phyloP scores from a whole-genome alignment of 2,797 vertebrate species.

The Sebastiscus albofasciatus region DNA sequence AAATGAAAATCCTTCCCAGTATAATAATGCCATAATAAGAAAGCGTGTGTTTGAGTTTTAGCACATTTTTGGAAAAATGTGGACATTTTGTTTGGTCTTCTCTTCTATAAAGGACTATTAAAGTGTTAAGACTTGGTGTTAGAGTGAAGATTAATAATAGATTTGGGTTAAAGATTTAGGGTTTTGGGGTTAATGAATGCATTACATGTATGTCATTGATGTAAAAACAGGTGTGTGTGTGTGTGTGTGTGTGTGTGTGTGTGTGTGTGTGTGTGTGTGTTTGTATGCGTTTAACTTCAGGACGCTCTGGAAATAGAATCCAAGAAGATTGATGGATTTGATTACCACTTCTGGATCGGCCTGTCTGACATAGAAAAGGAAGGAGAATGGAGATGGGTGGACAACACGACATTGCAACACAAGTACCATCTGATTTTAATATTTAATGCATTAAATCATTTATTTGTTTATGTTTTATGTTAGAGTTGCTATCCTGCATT shows the following conservation, averaged over 20 bases:
- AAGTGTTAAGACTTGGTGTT: background rate
- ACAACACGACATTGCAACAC: slow-evolving; percentile 69
- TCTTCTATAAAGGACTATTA: background rate
- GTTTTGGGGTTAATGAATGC: background rate
- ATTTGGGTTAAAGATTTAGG: background rate
- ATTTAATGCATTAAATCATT: background rate
- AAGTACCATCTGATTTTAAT: slow-evolving; percentile 51
- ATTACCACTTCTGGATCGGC: slow-evolving; percentile 31
- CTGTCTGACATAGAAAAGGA: slow-evolving; percentile 41
- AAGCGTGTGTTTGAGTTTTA: background rate
- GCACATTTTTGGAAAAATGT: background rate
- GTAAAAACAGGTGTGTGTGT: background rate
- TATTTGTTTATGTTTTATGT: background rate
- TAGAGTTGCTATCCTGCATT: background rate
- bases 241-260: no score
- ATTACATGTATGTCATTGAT: background rate
- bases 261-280: background rate
- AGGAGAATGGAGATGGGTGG: slow-evolving; percentile 79
- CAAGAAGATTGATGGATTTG: slow-evolving; percentile 23
- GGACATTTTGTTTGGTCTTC: background rate
- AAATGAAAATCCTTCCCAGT: background rate
- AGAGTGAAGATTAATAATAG: background rate
- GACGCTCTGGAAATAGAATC: slow-evolving; percentile 44
- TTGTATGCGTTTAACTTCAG: slow-evolving; percentile 21
- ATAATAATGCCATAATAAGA: background rate